Conservation (phyloP, 2,797 vertebrate species). For the Acomys russatus region DNA sequence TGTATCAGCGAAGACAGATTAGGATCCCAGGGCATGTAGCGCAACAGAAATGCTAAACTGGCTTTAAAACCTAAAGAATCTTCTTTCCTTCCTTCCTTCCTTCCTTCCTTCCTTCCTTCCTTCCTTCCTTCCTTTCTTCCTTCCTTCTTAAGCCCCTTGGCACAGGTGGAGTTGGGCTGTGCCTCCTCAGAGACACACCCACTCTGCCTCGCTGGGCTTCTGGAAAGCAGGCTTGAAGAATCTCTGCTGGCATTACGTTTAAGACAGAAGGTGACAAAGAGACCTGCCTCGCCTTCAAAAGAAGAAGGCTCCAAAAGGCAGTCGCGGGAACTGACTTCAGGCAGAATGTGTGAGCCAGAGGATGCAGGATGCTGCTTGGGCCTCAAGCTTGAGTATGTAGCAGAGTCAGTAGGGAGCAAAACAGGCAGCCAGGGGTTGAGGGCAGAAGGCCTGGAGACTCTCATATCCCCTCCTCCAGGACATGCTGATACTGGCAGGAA, state of each 20-base stretch:
- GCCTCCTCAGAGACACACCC: background rate
- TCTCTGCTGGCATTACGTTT: background rate
- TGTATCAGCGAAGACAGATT: background rate
- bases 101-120: background rate
- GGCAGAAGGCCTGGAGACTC: background rate
- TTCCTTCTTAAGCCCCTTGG: too few relatives aligned
- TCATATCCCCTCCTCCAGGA: background rate
- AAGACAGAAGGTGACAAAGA: background rate
- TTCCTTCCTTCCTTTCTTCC: too few relatives aligned
- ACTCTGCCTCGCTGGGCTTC: background rate
- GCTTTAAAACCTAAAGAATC: background rate
- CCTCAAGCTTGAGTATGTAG: accelerated
- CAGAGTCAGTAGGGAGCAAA: accelerated
- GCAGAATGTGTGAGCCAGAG: too few relatives aligned
- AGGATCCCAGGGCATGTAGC: background rate
- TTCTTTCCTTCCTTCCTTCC: background rate
- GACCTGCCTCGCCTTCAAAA: background rate
- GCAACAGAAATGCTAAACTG: background rate
- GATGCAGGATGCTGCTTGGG: background rate
- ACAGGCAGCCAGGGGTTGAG: background rate
- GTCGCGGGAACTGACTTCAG: background rate
- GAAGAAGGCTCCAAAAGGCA: background rate
- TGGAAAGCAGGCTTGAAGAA: background rate
- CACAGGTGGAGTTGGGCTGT: background rate
- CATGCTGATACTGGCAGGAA: background rate